Evolutionary conservation across 2,113 vertebrate species (phyloP), one percentile per base, ranked within the genome.

Genomic region (Platysteira castanea): DNA sequence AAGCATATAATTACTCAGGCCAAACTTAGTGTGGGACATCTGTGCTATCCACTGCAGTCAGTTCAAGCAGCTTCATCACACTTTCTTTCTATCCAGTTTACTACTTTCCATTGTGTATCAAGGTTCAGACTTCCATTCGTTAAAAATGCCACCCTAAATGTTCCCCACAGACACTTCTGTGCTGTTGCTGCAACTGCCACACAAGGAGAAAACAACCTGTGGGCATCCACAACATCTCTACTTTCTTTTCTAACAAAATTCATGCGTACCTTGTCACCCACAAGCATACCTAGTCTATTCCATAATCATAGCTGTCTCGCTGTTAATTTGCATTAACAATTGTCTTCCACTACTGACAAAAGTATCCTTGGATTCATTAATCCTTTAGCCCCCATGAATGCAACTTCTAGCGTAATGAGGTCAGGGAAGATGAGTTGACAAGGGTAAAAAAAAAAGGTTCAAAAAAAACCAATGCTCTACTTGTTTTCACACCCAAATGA

Each of bases 391-490:
- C 23, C 13, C 24, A 24, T 0, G 0, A 31, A 56, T 22, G 76
- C 47, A 70, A 2, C 9, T 64, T 49, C 41, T 41, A 84, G 24
- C 24, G 35, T 42, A 75, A 42, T 26, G 18, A 37, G 4, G 11
- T 8, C 28, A 41, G 46, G 26, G 6, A 35, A 73, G 24, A 75
- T 30, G 24, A 56, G 12, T 33, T 22, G 37, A n/a, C 6, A 31
- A 46, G 39, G 19, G 18, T 26, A 13, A 87, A 68, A 54, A 42
- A 28, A 47, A 27, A 41, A 41, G 21, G 15, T 3, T 5, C 41
- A 0, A 4, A 23, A n/a, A 78, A 18, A 2, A 2, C 6, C 39
- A 57, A 2, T 47, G 33, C 1, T 83, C 8, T 63, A 24, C 4
- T 49, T 60, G 8, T 44, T 65, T 75, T 60, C 37, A 83, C 28